A percentile compares a stretch with the other conserved stretches of the same genome.
Evolutionary conservation across 37 sponge, comb jelly and placozoan genomes (phyloP).

Genomic region (Cliona cf. orientalis): DNA sequence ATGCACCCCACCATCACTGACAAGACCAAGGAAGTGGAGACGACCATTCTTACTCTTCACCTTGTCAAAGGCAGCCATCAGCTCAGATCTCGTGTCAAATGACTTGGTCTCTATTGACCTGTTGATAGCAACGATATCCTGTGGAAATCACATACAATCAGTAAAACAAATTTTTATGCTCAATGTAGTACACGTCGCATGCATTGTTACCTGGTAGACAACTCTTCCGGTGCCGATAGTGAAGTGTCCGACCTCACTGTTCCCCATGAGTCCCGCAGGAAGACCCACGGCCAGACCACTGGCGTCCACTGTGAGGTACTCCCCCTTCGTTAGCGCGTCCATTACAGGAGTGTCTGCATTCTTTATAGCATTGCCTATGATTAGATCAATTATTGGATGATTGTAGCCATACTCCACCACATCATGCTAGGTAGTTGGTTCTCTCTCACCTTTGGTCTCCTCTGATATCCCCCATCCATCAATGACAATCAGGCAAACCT

Average conservation of each 20-base stretch:
- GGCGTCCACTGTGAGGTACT: conserved; percentile 83
- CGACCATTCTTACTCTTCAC: conserved; percentile 81
- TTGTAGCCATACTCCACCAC: not conserved
- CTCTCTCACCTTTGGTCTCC: conserved; percentile 66
- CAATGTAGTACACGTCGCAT: not conserved
- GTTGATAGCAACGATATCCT: conserved; percentile 95
- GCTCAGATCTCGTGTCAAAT: conserved; percentile 46
- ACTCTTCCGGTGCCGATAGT: conserved; percentile 94
- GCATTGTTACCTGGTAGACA: conserved; percentile 75
- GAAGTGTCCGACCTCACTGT: conserved; percentile 97
- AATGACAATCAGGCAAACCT: conserved; percentile 94
- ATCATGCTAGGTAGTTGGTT: not conserved
- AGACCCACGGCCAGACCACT: conserved; percentile 91
- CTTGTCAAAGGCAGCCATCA: conserved; percentile 70
- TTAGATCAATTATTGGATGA: not conserved
- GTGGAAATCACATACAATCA: not conserved
- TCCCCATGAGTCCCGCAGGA: conserved; percentile 97
- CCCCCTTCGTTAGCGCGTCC: conserved; percentile 78
- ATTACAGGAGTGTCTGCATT: conserved; percentile 96
- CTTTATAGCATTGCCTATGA: conserved; percentile 91
- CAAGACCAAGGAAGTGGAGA: conserved; percentile 87
- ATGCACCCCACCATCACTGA: conserved; percentile 98
- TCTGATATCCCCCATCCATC: conserved; percentile 97
- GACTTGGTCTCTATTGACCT: conserved; percentile 60
- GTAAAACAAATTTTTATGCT: not conserved